Percentiles rank a stretch among this genome's conserved stretches.
Conservation (phyloP, 2,797 vertebrate genomes). For the Borostomias antarcticus region DNA sequence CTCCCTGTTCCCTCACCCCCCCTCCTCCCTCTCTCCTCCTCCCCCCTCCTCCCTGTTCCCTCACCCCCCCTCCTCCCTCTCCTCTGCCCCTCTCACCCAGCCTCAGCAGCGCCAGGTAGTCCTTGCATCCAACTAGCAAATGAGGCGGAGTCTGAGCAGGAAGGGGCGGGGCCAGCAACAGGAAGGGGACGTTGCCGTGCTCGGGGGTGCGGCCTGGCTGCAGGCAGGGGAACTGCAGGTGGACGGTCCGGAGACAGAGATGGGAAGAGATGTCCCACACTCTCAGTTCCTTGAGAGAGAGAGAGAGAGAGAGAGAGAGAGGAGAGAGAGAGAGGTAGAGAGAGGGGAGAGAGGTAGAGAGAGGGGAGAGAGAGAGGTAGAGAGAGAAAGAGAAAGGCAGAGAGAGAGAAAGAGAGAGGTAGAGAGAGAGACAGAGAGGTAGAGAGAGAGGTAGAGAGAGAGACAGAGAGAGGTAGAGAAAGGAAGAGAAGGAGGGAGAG, state of each 20-base stretch:
- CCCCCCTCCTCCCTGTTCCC: background rate
- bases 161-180: constrained; percentile 49
- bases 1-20: no score
- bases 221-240: constrained; percentile 59
- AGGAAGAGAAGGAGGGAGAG: background rate
- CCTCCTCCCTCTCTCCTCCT: no score
- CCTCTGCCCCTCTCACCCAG: constrained; percentile 11
- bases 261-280: constrained; percentile 70
- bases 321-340: background rate
- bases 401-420: background rate
- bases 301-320: no score
- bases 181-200: constrained; percentile 66
- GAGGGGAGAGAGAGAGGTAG: background rate
- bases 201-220: constrained; percentile 54
- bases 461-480: background rate
- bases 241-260: constrained; percentile 60
- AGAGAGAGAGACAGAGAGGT: background rate
- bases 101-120: constrained; percentile 61
- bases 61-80: background rate
- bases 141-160: constrained; percentile 32
- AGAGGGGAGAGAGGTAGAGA: no score
- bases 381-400: background rate
- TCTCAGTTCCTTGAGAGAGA: constrained; percentile 59
- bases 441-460: background rate
- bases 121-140: constrained; percentile 65